Evolutionary conservation across 2,888 invertebrate species (phyloP), one percentile per base, ranked within the genome.

Genomic region (Drosophila lutescens): DNA sequence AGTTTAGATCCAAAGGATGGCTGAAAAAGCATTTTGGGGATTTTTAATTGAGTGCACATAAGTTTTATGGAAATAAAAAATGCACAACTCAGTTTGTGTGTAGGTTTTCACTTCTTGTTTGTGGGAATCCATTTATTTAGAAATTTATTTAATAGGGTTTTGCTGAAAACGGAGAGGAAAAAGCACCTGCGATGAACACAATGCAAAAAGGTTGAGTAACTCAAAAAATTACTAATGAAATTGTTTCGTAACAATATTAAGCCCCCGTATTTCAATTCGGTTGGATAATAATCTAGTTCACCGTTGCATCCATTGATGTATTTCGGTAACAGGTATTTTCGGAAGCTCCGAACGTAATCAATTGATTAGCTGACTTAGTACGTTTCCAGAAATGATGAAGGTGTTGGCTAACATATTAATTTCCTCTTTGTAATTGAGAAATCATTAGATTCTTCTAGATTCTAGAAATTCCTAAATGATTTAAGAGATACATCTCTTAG

Each of bases 1-100:
- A 55, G 54, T 46, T 67, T 36, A 50, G 68, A 44, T 46, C 36
- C 26, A 44, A 26, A 55, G 65, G 67, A 65, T 54, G 67, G 40
- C 40, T 59, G 50, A 12, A 32, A 67, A 15, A 53, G 13, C 54
- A 62, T 65, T 81, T 60, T 54, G 49, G 60, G 59, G 30, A 57
- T 56, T 82, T 60, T 79, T 79, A 79, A 79, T 79, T 78, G 66
- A 76, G 68, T 69, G 66, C 59, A 61, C 58, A 41, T 40, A 34
- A 32, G 58, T 54, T 26, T 20, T 30, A 34, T 23, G 40, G 26
- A 38, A 12, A 41, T 13, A 54, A 54, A 43, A 50, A 58, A 13
- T 10, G n/a, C 7, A 32, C 8, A 41, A 9, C 30, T 12, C 17
- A n/a, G 38, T 26, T 10, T 30, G 15, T 17, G 40, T 40, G 17